Conservation (phyloP, 2,797 vertebrate genomes). For the Tachyglossus aculeatus region DNA sequence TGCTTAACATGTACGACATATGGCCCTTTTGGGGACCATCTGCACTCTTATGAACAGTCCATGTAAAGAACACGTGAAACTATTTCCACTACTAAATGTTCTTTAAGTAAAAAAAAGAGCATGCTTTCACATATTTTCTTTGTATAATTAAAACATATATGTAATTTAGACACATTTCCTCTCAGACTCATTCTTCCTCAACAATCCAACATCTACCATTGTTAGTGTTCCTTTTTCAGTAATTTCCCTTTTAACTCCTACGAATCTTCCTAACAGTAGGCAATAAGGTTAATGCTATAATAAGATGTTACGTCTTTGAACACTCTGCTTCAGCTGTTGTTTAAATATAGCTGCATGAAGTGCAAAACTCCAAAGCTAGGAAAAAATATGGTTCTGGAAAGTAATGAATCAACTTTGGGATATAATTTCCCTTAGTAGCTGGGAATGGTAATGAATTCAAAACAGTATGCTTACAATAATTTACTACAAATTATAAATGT, state of each 20-base stretch:
- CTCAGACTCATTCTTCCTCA: constrained; percentile 20
- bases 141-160: constrained; percentile 37
- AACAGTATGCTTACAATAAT: constrained; percentile 36
- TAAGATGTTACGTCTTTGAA: constrained; percentile 6
- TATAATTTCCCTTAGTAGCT: not conserved
- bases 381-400: constrained; percentile 27
- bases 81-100: constrained; percentile 12
- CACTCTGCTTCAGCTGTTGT: constrained; percentile 29
- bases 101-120: constrained; percentile 20
- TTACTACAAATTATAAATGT: constrained; percentile 37
- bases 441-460: constrained; percentile 28
- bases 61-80: constrained; percentile 8
- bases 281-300: constrained; percentile 40
- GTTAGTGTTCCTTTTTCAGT: constrained; percentile 18
- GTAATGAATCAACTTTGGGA: constrained; percentile 27
- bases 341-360: constrained; percentile 34
- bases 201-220: constrained; percentile 13
- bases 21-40: not conserved
- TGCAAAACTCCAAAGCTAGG: constrained; percentile 20
- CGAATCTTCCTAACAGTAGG: constrained; percentile 17
- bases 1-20: constrained; percentile 9
- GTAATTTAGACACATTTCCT: constrained; percentile 32
- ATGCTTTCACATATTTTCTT: constrained; percentile 22
- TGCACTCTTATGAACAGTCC: constrained; percentile 18
- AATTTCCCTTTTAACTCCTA: constrained; percentile 47